Evolutionary conservation across 2,888 invertebrate genomes (phyloP).

Genomic region (Terebella lapidaria): DNA sequence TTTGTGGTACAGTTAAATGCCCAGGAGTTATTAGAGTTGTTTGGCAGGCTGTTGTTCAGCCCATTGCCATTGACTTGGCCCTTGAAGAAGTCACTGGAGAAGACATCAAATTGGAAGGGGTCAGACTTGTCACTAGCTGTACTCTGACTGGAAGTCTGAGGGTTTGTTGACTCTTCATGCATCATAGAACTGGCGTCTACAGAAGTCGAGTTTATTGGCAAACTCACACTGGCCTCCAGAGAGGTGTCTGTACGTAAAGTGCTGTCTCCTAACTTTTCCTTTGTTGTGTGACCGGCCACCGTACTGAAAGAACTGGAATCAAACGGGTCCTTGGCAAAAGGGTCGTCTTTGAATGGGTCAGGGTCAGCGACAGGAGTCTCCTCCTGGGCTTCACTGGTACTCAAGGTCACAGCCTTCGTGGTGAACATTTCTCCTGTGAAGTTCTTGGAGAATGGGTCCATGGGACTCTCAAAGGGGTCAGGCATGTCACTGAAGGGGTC

Average conservation of each 20-base stretch:
- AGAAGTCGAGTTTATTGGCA: neutral
- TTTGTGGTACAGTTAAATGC: no score
- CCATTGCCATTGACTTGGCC: neutral
- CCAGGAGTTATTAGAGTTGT: no score
- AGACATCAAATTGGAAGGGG: neutral
- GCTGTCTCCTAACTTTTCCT: neutral
- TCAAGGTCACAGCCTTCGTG: neutral
- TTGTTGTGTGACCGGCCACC: neutral
- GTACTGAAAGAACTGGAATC: neutral
- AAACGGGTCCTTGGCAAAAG: no score
- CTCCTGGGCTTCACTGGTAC: no score
- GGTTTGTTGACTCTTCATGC: neutral
- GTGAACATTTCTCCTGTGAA: neutral
- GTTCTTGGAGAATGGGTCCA: conserved; percentile 9
- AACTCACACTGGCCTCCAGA: neutral
- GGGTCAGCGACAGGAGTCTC: neutral
- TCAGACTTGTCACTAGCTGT: neutral
- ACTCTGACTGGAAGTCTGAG: neutral
- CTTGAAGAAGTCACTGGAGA: neutral
- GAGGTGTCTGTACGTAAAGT: neutral
- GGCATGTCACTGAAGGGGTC: conserved; percentile 8
- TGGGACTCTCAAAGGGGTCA: conserved; percentile 11
- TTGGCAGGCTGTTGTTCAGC: no score
- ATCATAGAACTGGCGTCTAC: neutral
- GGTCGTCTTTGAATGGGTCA: neutral